A percentile compares a stretch with the other conserved stretches of the same genome.
phyloP scores from a whole-genome alignment of 2,113 vertebrate species.

The Solea senegalensis region DNA sequence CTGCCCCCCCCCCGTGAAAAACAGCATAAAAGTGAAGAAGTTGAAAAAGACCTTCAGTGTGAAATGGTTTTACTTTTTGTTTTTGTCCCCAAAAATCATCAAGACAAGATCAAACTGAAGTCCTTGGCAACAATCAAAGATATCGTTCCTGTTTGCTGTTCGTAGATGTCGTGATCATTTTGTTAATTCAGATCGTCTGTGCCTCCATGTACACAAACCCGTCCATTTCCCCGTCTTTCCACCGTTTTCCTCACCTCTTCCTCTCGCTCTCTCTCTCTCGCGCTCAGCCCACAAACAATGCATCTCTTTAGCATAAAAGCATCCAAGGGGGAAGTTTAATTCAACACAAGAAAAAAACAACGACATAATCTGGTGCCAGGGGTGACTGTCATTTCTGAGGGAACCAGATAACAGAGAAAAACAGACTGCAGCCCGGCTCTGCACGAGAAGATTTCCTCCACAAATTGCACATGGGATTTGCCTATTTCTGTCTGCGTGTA shows the following conservation, averaged over 20 bases:
- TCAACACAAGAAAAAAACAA: constrained; percentile 29
- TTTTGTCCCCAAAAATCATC: constrained; percentile 31
- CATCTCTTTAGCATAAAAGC: constrained; percentile 18
- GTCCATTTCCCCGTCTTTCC: constrained; percentile 30
- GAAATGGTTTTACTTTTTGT: constrained; percentile 41
- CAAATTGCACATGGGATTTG: constrained; percentile 71
- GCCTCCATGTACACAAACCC: constrained; percentile 69
- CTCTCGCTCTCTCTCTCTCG: background rate
- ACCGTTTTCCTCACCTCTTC: background rate
- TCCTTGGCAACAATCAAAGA: constrained; percentile 59
- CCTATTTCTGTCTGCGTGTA: constrained; percentile 65
- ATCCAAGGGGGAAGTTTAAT: constrained; percentile 46
- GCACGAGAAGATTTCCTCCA: constrained; percentile 53
- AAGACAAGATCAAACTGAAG: constrained; percentile 53
- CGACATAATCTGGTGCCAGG: constrained; percentile 46
- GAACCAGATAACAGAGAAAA: constrained; percentile 52
- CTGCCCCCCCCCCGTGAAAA: constrained; percentile 29
- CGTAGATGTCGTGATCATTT: constrained; percentile 66
- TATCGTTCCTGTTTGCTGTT: constrained; percentile 57
- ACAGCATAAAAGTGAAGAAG: constrained; percentile 54
- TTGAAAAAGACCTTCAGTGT: constrained; percentile 46
- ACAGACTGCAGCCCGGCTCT: constrained; percentile 51
- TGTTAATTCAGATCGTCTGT: constrained; percentile 56
- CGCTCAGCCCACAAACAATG: constrained; percentile 10
- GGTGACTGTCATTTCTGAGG: constrained; percentile 39